Evolutionary conservation across 2,113 vertebrate species (phyloP), one percentile per base, ranked within the genome.

Genomic region (Monopterus albus): DNA sequence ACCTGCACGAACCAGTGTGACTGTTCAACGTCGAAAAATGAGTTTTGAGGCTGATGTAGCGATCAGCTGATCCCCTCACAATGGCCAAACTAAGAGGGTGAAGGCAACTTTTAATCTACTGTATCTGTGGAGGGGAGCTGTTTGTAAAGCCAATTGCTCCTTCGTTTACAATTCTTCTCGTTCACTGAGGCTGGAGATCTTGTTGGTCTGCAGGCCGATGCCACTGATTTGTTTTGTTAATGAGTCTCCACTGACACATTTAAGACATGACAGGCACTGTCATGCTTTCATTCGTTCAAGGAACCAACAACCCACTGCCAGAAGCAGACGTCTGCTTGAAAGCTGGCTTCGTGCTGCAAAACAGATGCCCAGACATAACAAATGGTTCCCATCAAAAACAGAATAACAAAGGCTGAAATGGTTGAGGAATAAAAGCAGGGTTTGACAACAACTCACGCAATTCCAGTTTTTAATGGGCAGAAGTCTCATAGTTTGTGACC

Each of bases 171-270:
- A 53, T 83, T 71, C 31, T 46, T 65, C 66, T 77, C 17, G 3
- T 59, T 81, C 67, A 49, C 59, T 49, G 66, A 72, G 75, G 52
- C 68, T 86, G 63, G 58, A 75, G 61, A 58, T 79, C 67, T 49
- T 76, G 46, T 68, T 70, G 81, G 81, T 77, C 85, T 75, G 62
- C 12, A 13, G 74, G 83, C 49, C 42, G 45, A 83, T 73, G 79
- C 83, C 88, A 86, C 82, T 87, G 83, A 84, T 87, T 89, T 87
- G 83, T 88, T 90, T 85, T 53, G 72, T 87, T 91, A 92, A 92
- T 89, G 83, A 91, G 88, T 91, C 89, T 85, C 91, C 3, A 31
- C 80, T 87, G 88, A 92, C 82, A 84, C 77, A 59, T 86, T 89
- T 80, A 86, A 86, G 83, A 84, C 75, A 85, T 86, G 86, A 87